Conservation (phyloP, 2,797 vertebrate species). For the Triplophysa bombifrons region DNA sequence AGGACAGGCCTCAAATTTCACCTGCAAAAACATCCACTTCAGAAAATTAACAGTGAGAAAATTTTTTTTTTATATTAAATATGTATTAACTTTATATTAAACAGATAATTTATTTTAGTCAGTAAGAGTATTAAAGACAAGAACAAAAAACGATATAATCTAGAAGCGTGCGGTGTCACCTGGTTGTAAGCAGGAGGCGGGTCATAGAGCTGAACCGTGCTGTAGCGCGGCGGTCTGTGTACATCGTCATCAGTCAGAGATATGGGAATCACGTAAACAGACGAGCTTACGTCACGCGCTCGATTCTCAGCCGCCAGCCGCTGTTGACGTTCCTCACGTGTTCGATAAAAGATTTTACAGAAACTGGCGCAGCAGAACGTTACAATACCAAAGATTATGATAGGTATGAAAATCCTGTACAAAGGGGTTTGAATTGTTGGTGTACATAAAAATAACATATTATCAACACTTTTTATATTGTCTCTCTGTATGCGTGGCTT, state of each 20-base stretch:
- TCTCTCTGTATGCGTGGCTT: too few relatives aligned
- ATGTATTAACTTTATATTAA: not conserved
- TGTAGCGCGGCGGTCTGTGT: conserved; percentile 31
- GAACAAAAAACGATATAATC: too few relatives aligned
- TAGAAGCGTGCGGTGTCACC: conserved; percentile 18
- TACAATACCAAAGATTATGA: conserved; percentile 15
- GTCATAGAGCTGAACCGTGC: not conserved
- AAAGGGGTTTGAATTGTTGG: not conserved
- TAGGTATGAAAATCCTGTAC: conserved; percentile 47
- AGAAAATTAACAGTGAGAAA: not conserved
- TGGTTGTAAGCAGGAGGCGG: conserved; percentile 52
- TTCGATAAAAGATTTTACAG: conserved; percentile 29
- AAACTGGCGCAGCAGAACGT: conserved; percentile 44
- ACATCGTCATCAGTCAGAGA: conserved; percentile 21
- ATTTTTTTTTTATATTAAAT: not conserved
- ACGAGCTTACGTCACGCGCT: not conserved
- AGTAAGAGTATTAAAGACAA: too few relatives aligned
- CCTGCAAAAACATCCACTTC: not conserved
- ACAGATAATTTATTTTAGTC: too few relatives aligned
- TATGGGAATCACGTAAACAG: conserved; percentile 52
- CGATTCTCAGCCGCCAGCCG: not conserved
- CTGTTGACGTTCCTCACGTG: not conserved
- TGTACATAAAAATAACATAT: not conserved
- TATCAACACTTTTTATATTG: too few relatives aligned
- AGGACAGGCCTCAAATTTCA: conserved; percentile 43